Base-by-base conservation (phyloP, 2,113 vertebrate species). In the Tinamus guttatus region DNA sequence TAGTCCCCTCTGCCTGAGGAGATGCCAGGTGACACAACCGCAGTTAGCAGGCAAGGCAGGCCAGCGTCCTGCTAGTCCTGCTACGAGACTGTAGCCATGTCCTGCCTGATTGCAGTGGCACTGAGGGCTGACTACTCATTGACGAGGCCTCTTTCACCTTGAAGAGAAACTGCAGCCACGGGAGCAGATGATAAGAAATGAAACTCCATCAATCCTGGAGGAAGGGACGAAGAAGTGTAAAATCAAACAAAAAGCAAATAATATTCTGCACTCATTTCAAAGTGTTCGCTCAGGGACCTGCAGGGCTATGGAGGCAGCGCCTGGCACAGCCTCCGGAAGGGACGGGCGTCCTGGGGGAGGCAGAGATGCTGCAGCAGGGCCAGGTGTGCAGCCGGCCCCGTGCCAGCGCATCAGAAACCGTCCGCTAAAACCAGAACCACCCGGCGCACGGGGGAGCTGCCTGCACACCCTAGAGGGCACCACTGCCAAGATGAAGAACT, bases 401-500 rank as follows among this genome's bases (percentile, higher is more conserved):
- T 34, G 52, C 38, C 85, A 84, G 69, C 38, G 4, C 21, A 73
- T 34, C 80, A 88, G 36, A 81, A 93, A 85, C 27, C 51, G 65
- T 45, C 77, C 51, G 70, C 54, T 45, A 62, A 52, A 88, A 65
- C 9, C 27, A 38, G 81, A 93, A 71, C 5, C 36, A 45, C 4
- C 32, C 25, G n/a, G 63, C 85, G 36, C 21, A 40, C 7, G 40
- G 59, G 65, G 52, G 73, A 96, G 30, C 13, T 68, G 47, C 11
- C 30, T 70, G 16, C 71, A 76, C 74, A 84, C 95, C 83, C 88
- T 95, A 97, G 93, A 89, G 95, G 96, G 96, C 95, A 95, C 90
- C 89, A 74, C 89, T 94, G 89, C 52, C 84, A 83, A 95, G 63
- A 13, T 60, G 47, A 83, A 95, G 85, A 90, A 64, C 70, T 62